A percentile compares a stretch with the other conserved stretches of the same genome.
phyloP scores from a whole-genome alignment of 2,797 vertebrate species.

The Sciaenops ocellatus region DNA sequence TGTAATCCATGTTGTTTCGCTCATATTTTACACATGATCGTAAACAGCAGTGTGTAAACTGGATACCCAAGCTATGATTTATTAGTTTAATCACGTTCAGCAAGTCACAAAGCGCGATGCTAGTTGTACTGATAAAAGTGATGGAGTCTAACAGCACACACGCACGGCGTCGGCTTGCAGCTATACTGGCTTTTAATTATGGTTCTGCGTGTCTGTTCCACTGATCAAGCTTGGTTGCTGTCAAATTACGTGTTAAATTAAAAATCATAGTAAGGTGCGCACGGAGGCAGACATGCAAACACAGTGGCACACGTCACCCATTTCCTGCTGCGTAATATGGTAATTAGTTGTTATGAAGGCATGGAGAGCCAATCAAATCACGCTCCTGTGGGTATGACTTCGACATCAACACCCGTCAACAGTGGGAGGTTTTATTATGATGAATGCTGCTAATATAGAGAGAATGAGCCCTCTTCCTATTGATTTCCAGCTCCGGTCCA shows the following conservation, averaged over 20 bases:
- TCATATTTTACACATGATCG: not conserved
- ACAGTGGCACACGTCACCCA: conserved; percentile 24
- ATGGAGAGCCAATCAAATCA: conserved; percentile 65
- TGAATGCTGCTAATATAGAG: conserved; percentile 75
- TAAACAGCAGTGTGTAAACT: conserved; percentile 18
- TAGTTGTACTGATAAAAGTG: conserved; percentile 47
- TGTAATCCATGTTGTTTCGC: not conserved
- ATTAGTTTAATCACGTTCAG: conserved; percentile 53
- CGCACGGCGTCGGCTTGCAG: conserved; percentile 39
- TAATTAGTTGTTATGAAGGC: conserved; percentile 71
- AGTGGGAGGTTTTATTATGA: conserved; percentile 74
- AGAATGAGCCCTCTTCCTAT: conserved; percentile 53
- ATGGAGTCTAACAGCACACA: conserved; percentile 52
- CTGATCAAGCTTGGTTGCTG: conserved; percentile 51
- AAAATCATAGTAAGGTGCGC: conserved; percentile 55
- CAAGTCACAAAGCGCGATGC: conserved; percentile 11
- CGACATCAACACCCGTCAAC: conserved; percentile 67
- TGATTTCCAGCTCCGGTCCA: conserved; percentile 64
- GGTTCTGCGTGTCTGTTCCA: conserved; percentile 41
- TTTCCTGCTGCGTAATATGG: conserved; percentile 64
- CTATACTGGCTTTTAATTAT: conserved; percentile 70
- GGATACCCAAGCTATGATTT: conserved; percentile 31
- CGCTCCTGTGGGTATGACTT: conserved; percentile 59
- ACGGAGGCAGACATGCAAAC: conserved; percentile 3
- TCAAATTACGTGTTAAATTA: conserved; percentile 64